These are phyloP conservation scores for Ceramica pisi DNA, from an alignment of 2,888 invertebrate species.

Conservation along the genomic window DNA sequence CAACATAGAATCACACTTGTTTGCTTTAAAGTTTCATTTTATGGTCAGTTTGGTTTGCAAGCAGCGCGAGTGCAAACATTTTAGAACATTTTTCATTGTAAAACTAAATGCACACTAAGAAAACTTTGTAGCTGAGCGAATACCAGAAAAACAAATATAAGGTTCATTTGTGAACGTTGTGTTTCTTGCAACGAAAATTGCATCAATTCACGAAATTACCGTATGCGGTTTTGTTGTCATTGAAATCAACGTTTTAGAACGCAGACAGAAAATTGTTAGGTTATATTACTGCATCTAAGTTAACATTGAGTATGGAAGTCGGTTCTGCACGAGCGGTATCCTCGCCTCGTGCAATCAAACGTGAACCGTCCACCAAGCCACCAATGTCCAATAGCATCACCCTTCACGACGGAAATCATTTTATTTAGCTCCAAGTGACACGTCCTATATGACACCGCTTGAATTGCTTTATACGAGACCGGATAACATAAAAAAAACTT, in stretches of 20 bases:
- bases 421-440: constrained; percentile 66
- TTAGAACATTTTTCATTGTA: constrained; percentile 3
- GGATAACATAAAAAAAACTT: constrained; percentile 45
- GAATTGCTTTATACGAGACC: constrained; percentile 59
- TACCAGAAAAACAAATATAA: constrained; percentile 39
- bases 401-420: constrained; percentile 78
- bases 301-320: constrained; percentile 59
- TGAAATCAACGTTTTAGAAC: constrained; percentile 52
- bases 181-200: constrained; percentile 35
- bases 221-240: constrained; percentile 57
- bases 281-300: constrained; percentile 58
- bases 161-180: constrained; percentile 29
- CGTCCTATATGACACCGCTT: constrained; percentile 63
- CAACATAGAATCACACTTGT: constrained; percentile 27
- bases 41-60: constrained; percentile 35
- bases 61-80: constrained; percentile 27
- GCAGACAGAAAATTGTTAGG: constrained; percentile 37
- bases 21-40: constrained; percentile 46
- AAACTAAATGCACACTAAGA: constrained; percentile 7
- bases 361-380: constrained; percentile 82
- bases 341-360: constrained; percentile 83
- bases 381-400: constrained; percentile 78
- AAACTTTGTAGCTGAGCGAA: constrained; percentile 22
- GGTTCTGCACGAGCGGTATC: constrained; percentile 85
- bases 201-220: constrained; percentile 36